Percentiles rank a stretch among this genome's conserved stretches.
phyloP scores from a whole-genome alignment of 2,888 invertebrate species.

The Octonoba sinensis region DNA sequence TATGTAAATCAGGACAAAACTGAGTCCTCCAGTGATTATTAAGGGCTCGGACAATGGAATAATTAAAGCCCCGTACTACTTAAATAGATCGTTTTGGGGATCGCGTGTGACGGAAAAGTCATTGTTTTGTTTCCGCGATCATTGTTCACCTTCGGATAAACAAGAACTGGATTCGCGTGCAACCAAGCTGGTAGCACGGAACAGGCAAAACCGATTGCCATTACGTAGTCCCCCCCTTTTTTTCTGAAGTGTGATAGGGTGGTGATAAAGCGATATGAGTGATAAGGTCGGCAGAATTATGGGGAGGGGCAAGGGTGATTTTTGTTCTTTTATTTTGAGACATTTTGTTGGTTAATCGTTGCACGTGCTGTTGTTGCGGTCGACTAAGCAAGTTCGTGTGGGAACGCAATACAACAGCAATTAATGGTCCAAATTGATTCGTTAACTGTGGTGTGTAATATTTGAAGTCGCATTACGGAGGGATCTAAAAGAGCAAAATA shows the following conservation, averaged over 20 bases:
- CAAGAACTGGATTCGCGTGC: conserved; percentile 58
- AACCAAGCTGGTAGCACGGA: conserved; percentile 39
- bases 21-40: conserved; percentile 36
- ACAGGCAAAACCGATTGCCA: conserved; percentile 26
- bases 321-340: conserved; percentile 18
- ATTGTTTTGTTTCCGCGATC: conserved; percentile 51
- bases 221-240: conserved; percentile 8
- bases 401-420: conserved; percentile 9
- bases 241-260: conserved; percentile 34
- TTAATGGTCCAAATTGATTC: conserved; percentile 15
- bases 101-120: conserved; percentile 46
- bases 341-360: neutral
- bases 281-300: conserved; percentile 14
- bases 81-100: conserved; percentile 55
- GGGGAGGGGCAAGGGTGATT: conserved; percentile 21
- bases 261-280: conserved; percentile 49
- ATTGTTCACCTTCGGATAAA: conserved; percentile 57
- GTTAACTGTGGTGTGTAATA: conserved; percentile 10
- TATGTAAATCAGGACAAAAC: conserved; percentile 45
- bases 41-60: conserved; percentile 45
- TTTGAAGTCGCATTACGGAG: neutral
- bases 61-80: conserved; percentile 47
- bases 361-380: conserved; percentile 34
- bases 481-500: neutral
- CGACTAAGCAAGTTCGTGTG: conserved; percentile 19